A percentile compares a stretch with the other conserved stretches of the same genome.
Evolutionary conservation across 2,888 invertebrate species (phyloP).

Genomic region (Dasypogon diadema): DNA sequence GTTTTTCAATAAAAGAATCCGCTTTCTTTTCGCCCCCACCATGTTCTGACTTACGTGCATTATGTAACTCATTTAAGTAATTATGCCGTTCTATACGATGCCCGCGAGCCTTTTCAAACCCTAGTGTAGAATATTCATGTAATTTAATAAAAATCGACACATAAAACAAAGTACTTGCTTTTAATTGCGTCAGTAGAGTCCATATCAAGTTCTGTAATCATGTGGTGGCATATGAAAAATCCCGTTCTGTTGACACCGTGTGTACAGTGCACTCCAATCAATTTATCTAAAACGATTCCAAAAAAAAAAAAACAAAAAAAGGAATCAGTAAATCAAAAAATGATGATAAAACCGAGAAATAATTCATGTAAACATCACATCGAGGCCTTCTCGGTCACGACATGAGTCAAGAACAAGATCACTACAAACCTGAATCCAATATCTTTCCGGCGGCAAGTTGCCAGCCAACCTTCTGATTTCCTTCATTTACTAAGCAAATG

Average conservation of each 20-base stretch:
- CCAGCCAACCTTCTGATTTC: slow-evolving; percentile 24
- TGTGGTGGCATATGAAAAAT: slow-evolving; percentile 81
- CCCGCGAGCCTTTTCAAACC: slow-evolving; percentile 76
- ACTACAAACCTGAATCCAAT: not conserved
- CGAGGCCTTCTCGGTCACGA: slow-evolving; percentile 20
- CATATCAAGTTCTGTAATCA: slow-evolving; percentile 75
- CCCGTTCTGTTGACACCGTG: slow-evolving; percentile 86
- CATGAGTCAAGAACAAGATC: slow-evolving; percentile 25
- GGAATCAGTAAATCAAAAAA: slow-evolving; percentile 34
- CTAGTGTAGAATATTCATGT: slow-evolving; percentile 66
- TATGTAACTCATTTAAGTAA: slow-evolving; percentile 64
- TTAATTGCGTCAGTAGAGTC: slow-evolving; percentile 72
- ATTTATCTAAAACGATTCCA: slow-evolving; percentile 70
- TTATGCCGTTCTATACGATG: slow-evolving; percentile 75
- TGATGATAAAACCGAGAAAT: slow-evolving; percentile 40
- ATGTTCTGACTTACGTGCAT: too few relatives aligned
- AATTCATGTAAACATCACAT: slow-evolving; percentile 44
- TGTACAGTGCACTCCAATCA: slow-evolving; percentile 86
- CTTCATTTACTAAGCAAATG: slow-evolving; percentile 30
- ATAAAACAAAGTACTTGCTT: slow-evolving; percentile 68
- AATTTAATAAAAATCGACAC: not conserved
- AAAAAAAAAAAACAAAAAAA: slow-evolving; percentile 19
- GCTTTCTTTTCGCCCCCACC: too few relatives aligned
- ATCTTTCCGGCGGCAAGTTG: not conserved
- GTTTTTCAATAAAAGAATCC: too few relatives aligned